Base-by-base conservation (phyloP, 2,113 vertebrate species). In the Nematolebias whitei region DNA sequence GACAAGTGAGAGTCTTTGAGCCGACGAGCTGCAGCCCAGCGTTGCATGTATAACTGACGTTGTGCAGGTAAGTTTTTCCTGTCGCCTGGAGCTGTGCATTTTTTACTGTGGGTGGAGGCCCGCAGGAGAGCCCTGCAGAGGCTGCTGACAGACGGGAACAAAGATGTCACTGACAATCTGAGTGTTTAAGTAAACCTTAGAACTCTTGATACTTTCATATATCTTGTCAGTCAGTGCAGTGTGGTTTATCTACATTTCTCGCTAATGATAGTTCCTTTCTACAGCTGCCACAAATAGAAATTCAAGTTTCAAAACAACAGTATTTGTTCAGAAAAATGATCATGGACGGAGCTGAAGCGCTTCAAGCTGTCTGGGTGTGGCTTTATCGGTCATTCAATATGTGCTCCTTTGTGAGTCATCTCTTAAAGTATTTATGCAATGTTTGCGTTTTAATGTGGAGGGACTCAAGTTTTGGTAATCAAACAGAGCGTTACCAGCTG, bases 11-110 rank as follows among this genome's bases (percentile, higher is more conserved):
- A 18, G 82, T 91, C 32, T 94, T 74, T 10, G 89, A 64, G 20
- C 95, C 96, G 41, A 91, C 86, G 24, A 98, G 87, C 43, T 91
- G 93, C 86, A 96, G 93, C 0, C 95, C 96, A 45, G 90, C 85
- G 10, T 92, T 85, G 0, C 98, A 99, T 1, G 85, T 52, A 13
- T 96, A 99, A 18, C 85, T 95, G 56, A 95, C 93, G 24, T 87
- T 92, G 69, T 93, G 93, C 26, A 89, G 91, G 68, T 94, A 92
- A 43, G 93, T 88, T 51, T 95, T 90, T 49, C 85, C 78, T 1
- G 90, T 89, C 4, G 80, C 59, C 47, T 89, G 71, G 0, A 93
- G 79, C n/a, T 93, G 86, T 8, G 95, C 95, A 53, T 95, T 93
- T 9, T 92, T 73, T 10, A 98, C 94, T 4, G 92, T 67, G 1